These are phyloP conservation scores for Drosophila nebulosa DNA, from an alignment of 1,140 invertebrate species.

Conservation along the genomic window DNA sequence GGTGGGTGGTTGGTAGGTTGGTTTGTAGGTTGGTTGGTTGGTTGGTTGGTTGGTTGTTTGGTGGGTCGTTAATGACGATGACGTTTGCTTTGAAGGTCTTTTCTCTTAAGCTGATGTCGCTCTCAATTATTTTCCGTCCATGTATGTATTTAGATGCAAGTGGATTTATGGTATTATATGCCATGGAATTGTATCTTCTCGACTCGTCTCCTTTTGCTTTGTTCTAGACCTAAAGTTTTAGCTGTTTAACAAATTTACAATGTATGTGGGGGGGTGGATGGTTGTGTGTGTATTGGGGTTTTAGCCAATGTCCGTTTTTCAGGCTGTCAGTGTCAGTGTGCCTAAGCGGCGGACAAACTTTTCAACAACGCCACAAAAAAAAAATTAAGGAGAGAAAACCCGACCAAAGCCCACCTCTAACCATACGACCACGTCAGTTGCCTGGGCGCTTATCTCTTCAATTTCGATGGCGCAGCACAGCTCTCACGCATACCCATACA, in stretches of 20 bases:
- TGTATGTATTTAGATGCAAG: not conserved
- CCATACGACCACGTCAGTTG: conserved; percentile 31
- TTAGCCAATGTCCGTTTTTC: not conserved
- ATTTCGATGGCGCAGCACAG: conserved; percentile 58
- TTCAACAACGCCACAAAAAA: conserved; percentile 45
- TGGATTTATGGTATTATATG: conserved; percentile 10
- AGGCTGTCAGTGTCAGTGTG: conserved; percentile 5
- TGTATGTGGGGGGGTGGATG: not conserved
- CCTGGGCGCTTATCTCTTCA: conserved; percentile 59
- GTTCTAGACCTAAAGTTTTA: conserved; percentile 11
- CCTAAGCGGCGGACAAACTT: conserved; percentile 38
- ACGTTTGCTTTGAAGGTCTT: conserved; percentile 67
- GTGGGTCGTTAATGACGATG: conserved; percentile 62
- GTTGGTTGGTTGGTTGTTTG: not conserved
- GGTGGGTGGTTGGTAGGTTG: not conserved
- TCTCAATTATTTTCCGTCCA: conserved; percentile 34
- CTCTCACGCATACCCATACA: conserved; percentile 35
- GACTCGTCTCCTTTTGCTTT: conserved; percentile 17
- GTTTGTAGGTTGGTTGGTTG: not conserved
- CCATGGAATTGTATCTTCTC: conserved; percentile 1
- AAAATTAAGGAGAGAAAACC: not conserved
- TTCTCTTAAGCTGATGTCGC: conserved; percentile 50
- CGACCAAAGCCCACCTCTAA: conserved; percentile 1
- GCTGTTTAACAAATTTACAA: conserved; percentile 15
- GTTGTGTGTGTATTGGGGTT: not conserved